phyloP scores from a whole-genome alignment of 2,888 invertebrate genomes.

The Metacarcinus magister region DNA sequence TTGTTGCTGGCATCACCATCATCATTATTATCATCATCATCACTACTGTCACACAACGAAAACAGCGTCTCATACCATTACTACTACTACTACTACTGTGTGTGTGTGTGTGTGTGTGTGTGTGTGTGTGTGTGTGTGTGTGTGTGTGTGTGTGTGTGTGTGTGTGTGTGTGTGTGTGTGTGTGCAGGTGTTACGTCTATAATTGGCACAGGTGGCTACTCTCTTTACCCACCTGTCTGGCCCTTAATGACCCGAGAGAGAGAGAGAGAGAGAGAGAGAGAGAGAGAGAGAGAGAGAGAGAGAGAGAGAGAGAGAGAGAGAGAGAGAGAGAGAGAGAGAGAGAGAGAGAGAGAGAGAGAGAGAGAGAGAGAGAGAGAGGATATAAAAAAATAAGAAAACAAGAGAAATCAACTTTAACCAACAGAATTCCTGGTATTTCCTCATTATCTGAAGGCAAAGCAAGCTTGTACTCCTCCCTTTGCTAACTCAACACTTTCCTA shows the following conservation, averaged over 20 bases:
- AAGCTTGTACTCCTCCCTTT: neutral
- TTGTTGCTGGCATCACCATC: no score
- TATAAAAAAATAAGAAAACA: neutral
- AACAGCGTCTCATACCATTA: no score
- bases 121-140: slow-evolving; percentile 5
- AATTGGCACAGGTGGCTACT: neutral
- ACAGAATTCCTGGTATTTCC: neutral
- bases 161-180: neutral
- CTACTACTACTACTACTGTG: neutral
- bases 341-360: neutral
- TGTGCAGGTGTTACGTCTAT: neutral
- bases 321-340: neutral
- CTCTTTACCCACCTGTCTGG: no score
- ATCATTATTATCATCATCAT: no score
- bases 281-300: neutral
- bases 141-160: neutral
- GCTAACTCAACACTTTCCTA: neutral
- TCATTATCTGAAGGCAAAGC: neutral
- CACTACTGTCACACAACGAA: no score
- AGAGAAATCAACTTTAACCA: neutral
- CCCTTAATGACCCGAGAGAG: neutral
- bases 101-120: slow-evolving; percentile 26
- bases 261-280: neutral
- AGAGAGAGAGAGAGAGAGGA: neutral
- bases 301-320: neutral